Percentiles rank a stretch among this genome's conserved stretches.
phyloP scores from a whole-genome alignment of 2,797 vertebrate genomes.

The Benthosema pterotum region DNA sequence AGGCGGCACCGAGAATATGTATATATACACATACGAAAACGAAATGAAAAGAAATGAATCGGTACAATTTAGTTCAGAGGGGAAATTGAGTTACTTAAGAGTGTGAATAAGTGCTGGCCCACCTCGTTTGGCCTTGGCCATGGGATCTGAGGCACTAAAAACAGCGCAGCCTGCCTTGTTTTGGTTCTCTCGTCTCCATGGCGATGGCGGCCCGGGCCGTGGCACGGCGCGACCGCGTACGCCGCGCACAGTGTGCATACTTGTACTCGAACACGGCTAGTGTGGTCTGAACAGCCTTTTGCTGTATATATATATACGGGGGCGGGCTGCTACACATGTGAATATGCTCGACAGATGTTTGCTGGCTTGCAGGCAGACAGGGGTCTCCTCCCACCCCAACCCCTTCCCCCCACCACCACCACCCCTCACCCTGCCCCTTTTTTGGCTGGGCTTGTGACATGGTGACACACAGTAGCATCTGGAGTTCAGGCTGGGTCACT shows the following conservation, averaged over 20 bases:
- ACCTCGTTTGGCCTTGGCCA: slow-evolving; percentile 48
- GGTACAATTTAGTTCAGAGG: not conserved
- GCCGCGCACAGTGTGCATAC: not conserved
- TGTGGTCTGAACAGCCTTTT: slow-evolving; percentile 63
- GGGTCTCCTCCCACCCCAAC: slow-evolving; percentile 71
- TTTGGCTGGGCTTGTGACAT: slow-evolving; percentile 75
- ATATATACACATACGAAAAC: not conserved
- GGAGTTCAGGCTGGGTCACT: slow-evolving; percentile 78
- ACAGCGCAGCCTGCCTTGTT: slow-evolving; percentile 44
- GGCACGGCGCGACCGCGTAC: slow-evolving; percentile 3
- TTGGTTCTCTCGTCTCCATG: slow-evolving; percentile 59
- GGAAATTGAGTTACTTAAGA: slow-evolving; percentile 57
- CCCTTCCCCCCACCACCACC: too few relatives aligned
- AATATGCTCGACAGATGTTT: slow-evolving; percentile 84
- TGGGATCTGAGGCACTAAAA: slow-evolving; percentile 53
- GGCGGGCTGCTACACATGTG: slow-evolving; percentile 66
- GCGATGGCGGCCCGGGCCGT: slow-evolving; percentile 33
- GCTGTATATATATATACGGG: slow-evolving; percentile 54
- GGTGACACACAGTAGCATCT: slow-evolving; percentile 82
- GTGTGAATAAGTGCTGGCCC: slow-evolving; percentile 64
- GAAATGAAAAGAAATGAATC: not conserved
- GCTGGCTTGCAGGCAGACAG: slow-evolving; percentile 72
- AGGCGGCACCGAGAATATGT: slow-evolving; percentile 43
- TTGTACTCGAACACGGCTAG: slow-evolving; percentile 33
- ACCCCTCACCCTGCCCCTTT: slow-evolving; percentile 73